Base-by-base conservation (phyloP, 2,797 vertebrate genomes). In the Sus cebifrons region DNA sequence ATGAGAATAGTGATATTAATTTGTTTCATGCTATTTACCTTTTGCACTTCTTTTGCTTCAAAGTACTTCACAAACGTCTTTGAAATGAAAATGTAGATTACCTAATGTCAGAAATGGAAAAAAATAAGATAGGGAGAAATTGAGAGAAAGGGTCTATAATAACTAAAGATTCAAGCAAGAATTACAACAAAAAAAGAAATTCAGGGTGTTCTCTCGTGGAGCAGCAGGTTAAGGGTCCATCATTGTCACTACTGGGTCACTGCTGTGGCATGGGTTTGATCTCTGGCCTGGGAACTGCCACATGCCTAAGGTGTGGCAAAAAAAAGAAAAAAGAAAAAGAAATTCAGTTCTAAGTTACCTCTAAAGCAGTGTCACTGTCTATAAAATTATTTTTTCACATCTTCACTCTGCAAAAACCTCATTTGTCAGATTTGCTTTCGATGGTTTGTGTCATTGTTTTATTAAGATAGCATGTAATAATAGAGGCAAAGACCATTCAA, bases 1-100 rank as follows among this genome's bases (percentile, higher is more conserved):
- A 58, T 36, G n/a, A 94, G 32, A 81, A 73, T 10, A 81, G 12
- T 87, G 44, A 52, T 18, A 91, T 58, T 54, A 52, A 74, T 84
- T 96, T 54, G 36, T 52, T 86, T 68, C 29, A 77, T 77, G 49
- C 16, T 78, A 27, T 87, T 88, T 89, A n/a, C 8, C 49, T 88
- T 94, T 85, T 32, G 4, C 84, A 32, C 82, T 88, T 81, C 52
- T 67, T 79, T 91, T 85, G 27, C 73, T 89, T 89, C 36, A 32
- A 83, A 73, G 16, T 49, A 83, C 6, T 67, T 85, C 29, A 65
- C 21, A 86, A 86, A 79, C 7, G 27, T 68, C 12, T 18, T 83
- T 64, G 23, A 94, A 96, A 85, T 85, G 44, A 64, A 86, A 60
- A 75, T 81, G 54, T 2, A 78, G 2, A 32, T 91, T 86, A 6